phyloP scores from a whole-genome alignment of 2,888 invertebrate species.

The Dryococelus australis region DNA sequence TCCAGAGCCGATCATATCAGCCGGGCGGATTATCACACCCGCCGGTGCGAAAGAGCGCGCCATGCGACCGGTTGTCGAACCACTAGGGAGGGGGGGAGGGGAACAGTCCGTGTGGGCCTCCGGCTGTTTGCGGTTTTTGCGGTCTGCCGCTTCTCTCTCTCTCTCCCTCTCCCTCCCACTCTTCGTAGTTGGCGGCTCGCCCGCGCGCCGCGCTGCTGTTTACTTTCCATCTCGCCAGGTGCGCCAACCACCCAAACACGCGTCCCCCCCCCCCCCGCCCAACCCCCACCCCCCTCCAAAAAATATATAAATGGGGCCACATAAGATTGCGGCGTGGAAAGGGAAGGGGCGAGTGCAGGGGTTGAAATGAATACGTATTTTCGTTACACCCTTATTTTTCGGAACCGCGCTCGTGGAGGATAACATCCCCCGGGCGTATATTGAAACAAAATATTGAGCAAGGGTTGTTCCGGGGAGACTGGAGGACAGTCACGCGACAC shows the following conservation, averaged over 20 bases:
- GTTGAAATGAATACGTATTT: neutral
- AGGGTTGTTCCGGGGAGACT: no score
- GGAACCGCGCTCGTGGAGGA: neutral
- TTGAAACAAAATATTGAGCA: neutral
- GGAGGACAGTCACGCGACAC: no score
- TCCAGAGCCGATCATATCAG: neutral
- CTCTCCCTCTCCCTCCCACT: neutral
- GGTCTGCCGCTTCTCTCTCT: neutral
- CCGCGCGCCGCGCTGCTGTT: neutral
- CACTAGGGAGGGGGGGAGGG: neutral
- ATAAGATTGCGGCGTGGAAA: neutral
- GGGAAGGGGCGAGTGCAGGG: no score
- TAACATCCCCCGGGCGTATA: neutral
- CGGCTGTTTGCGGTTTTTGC: conserved; percentile 16
- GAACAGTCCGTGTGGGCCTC: neutral
- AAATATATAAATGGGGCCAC: neutral
- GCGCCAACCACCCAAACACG: neutral
- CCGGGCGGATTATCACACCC: conserved; percentile 6
- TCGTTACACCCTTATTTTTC: neutral
- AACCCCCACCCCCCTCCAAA: neutral
- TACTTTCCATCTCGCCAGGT: conserved; percentile 16
- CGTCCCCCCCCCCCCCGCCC: no score
- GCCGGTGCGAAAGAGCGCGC: neutral
- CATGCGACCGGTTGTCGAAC: neutral
- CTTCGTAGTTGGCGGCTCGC: neutral